Conservation (phyloP, 2,888 invertebrate genomes). For the Meteorus cinctellus region DNA sequence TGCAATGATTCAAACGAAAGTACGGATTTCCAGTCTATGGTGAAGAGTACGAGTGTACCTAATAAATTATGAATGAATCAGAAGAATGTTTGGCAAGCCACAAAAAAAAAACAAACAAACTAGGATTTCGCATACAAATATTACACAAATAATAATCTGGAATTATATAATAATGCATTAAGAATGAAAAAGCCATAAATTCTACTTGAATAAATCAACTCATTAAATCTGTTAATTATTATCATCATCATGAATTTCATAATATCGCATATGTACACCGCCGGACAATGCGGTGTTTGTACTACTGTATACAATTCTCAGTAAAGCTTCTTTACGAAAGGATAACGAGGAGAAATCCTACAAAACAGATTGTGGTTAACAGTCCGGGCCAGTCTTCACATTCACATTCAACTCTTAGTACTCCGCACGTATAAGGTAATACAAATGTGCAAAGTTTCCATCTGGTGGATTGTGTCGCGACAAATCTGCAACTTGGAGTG, state of each 20-base stretch:
- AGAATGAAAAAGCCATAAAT: no score
- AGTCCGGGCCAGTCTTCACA: constrained; percentile 28
- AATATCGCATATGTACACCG: background rate
- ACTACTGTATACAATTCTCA: constrained; percentile 7
- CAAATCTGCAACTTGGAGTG: constrained; percentile 48
- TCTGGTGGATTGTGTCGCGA: constrained; percentile 43
- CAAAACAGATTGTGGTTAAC: constrained; percentile 41
- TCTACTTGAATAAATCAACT: background rate
- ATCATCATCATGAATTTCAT: background rate
- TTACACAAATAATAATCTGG: no score
- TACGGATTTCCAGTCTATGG: no score
- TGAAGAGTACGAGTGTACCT: no score
- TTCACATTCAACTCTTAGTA: constrained; percentile 12
- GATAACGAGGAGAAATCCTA: constrained; percentile 30
- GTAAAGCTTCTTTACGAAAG: constrained; percentile 8
- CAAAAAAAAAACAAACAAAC: no score
- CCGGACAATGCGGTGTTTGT: background rate
- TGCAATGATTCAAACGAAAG: no score
- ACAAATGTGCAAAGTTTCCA: constrained; percentile 50
- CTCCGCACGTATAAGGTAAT: constrained; percentile 1
- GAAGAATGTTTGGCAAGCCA: no score
- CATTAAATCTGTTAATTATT: background rate
- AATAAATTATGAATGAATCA: no score
- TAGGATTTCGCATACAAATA: no score
- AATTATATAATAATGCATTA: no score